These are phyloP conservation scores for Goniozus legneri DNA, from an alignment of 1,140 invertebrate species.

Conservation along the genomic window DNA sequence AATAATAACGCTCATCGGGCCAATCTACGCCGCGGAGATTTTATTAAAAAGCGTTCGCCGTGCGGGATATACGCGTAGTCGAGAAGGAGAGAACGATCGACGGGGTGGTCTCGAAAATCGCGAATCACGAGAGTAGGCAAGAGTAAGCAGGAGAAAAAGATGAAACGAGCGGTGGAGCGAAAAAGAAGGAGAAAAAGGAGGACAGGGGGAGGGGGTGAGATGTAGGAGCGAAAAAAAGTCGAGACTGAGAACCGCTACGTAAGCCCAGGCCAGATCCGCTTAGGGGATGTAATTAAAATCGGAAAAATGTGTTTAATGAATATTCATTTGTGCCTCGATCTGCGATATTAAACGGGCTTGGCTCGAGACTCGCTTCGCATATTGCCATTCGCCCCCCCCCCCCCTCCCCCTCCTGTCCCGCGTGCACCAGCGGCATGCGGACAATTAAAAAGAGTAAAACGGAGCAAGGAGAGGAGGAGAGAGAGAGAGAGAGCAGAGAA, in stretches of 20 bases:
- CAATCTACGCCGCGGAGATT: conserved; percentile 39
- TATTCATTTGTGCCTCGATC: conserved; percentile 44
- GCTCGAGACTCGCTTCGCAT: conserved; percentile 24
- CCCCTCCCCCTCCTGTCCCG: conserved; percentile 9
- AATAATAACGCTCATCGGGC: conserved; percentile 44
- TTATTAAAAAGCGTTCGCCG: conserved; percentile 44
- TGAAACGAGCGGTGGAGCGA: not conserved
- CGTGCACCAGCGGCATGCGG: conserved; percentile 20
- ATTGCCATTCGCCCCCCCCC: conserved; percentile 22
- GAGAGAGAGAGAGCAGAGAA: not conserved
- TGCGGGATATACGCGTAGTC: no score
- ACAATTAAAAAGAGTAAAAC: conserved; percentile 23
- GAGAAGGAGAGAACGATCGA: no score
- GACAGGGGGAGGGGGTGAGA: no score
- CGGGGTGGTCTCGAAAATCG: no score
- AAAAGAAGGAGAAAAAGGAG: not conserved
- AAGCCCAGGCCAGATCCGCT: conserved; percentile 43
- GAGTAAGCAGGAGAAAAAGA: no score
- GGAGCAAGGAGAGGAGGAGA: not conserved
- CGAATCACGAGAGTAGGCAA: no score
- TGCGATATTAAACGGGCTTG: conserved; percentile 39
- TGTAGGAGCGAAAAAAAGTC: conserved; percentile 6
- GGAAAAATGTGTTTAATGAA: conserved; percentile 49
- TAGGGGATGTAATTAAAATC: conserved; percentile 53
- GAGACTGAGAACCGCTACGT: conserved; percentile 21